Conservation (phyloP, 2,888 invertebrate species). For the Phrixothrix hirtus region DNA sequence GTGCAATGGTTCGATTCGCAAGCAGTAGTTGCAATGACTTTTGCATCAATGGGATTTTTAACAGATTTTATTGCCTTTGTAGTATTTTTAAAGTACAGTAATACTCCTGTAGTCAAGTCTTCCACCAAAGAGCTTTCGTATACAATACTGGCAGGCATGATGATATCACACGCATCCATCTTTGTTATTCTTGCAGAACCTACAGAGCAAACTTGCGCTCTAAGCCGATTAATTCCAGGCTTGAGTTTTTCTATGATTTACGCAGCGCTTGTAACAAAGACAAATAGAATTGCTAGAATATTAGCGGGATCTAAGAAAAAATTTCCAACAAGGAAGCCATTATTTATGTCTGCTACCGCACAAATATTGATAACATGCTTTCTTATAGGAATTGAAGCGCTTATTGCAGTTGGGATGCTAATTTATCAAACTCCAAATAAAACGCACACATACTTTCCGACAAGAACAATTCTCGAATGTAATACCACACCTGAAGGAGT, state of each 20-base stretch:
- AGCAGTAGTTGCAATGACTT: constrained; percentile 64
- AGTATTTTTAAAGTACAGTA: constrained; percentile 68
- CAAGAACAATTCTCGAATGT: constrained; percentile 66
- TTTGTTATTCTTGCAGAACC: constrained; percentile 70
- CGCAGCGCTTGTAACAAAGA: constrained; percentile 74
- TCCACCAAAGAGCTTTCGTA: constrained; percentile 70
- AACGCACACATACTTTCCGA: constrained; percentile 59
- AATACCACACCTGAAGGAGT: constrained; percentile 64
- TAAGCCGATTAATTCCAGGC: constrained; percentile 59
- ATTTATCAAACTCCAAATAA: constrained; percentile 64
- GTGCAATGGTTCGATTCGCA: constrained; percentile 65
- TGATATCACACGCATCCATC: constrained; percentile 63
- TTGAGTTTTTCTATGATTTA: constrained; percentile 75
- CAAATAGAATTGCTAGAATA: constrained; percentile 76
- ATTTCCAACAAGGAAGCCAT: constrained; percentile 69
- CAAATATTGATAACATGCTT: constrained; percentile 67
- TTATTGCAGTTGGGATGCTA: constrained; percentile 64
- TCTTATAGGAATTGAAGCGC: constrained; percentile 69
- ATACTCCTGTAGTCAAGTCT: constrained; percentile 78
- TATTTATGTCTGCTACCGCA: constrained; percentile 64
- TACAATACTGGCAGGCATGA: constrained; percentile 68
- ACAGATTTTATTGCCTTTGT: constrained; percentile 63
- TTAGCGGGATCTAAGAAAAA: constrained; percentile 72
- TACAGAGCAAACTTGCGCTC: constrained; percentile 60
- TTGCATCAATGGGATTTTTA: constrained; percentile 66